These are phyloP conservation scores for Odocoileus virginianus DNA, from an alignment of 2,113 vertebrate species.

Conservation along the genomic window DNA sequence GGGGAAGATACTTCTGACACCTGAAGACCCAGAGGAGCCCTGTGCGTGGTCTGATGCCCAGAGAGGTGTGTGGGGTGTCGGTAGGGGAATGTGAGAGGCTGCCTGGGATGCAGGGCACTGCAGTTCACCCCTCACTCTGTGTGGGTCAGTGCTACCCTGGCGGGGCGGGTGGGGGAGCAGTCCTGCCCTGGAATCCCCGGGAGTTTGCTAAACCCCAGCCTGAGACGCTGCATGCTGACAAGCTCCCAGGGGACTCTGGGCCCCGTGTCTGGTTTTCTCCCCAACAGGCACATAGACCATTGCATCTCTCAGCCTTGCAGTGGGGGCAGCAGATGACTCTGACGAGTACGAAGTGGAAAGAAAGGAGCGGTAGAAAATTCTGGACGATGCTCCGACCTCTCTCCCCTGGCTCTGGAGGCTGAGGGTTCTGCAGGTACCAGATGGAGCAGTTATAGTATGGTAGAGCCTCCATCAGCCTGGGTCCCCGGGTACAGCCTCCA, in stretches of 20 bases:
- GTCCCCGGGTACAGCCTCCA: fast-evolving
- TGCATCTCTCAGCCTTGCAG: fast-evolving
- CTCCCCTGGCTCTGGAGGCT: background rate
- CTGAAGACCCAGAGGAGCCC: background rate
- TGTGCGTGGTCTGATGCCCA: fast-evolving
- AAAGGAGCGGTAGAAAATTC: background rate
- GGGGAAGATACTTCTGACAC: background rate
- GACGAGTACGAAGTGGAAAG: fast-evolving
- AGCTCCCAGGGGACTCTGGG: background rate
- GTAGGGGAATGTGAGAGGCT: background rate
- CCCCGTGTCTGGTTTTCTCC: fast-evolving
- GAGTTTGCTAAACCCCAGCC: background rate
- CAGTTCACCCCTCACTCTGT: background rate
- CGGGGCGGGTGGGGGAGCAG: fast-evolving
- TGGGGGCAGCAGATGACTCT: fast-evolving
- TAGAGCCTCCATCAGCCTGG: background rate
- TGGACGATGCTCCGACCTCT: fast-evolving
- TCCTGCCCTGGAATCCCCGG: too few relatives aligned
- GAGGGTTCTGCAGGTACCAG: fast-evolving
- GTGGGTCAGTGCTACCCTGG: background rate
- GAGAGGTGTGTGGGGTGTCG: fast-evolving
- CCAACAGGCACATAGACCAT: fast-evolving
- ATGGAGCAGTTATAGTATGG: fast-evolving
- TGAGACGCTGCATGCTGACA: background rate
- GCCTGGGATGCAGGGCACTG: fast-evolving